phyloP scores from a whole-genome alignment of 2,888 invertebrate genomes.

The Polia nebulosa region DNA sequence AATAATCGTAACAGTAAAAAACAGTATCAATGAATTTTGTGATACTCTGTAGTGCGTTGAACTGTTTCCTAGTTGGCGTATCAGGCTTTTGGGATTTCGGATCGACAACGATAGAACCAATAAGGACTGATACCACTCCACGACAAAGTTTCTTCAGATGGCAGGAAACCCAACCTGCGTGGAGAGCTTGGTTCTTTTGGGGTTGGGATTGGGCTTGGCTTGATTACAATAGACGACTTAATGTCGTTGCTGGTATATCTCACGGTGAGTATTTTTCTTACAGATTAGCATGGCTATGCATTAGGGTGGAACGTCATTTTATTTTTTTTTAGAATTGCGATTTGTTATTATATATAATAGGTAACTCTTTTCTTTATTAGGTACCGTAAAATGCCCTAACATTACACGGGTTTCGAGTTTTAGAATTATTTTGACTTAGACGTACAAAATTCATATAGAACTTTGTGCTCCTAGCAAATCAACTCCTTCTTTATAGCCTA shows the following conservation, averaged over 20 bases:
- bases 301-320: background rate
- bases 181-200: constrained; percentile 26
- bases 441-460: no score
- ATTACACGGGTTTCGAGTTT: no score
- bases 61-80: background rate
- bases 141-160: constrained; percentile 65
- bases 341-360: no score
- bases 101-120: background rate
- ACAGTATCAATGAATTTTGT: constrained; percentile 30
- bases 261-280: constrained; percentile 54
- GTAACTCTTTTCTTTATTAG: no score
- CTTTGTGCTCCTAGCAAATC: no score
- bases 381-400: no score
- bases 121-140: background rate
- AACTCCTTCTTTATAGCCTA: no score
- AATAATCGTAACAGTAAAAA: background rate
- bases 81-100: constrained; percentile 40
- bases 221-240: constrained; percentile 41
- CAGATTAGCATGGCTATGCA: background rate
- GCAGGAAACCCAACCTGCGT: constrained; percentile 48
- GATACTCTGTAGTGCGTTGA: background rate
- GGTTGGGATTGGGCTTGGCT: constrained; percentile 49
- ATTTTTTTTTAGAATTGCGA: no score
- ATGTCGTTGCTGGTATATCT: constrained; percentile 65
- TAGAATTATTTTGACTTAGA: no score